These are phyloP conservation scores for Pterostichus niger DNA, from an alignment of 2,888 invertebrate genomes.

Conservation along the genomic window DNA sequence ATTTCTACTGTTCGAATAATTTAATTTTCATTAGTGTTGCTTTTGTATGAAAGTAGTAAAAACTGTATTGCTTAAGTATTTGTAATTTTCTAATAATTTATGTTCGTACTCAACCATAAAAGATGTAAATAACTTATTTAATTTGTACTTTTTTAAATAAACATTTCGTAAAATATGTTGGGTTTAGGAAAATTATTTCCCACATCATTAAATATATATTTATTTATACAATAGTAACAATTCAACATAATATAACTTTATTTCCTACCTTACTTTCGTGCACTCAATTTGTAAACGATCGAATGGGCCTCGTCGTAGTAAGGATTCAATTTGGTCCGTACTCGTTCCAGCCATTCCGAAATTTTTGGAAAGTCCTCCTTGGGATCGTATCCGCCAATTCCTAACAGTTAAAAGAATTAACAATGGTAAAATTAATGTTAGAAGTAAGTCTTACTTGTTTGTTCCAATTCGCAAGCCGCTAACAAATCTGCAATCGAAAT, in stretches of 20 bases:
- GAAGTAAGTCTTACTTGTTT: conserved; percentile 80
- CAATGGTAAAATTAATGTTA: conserved; percentile 58
- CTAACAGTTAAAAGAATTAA: conserved; percentile 74
- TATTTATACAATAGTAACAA: conserved; percentile 26
- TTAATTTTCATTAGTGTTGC: not conserved
- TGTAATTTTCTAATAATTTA: conserved; percentile 45
- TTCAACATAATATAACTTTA: conserved; percentile 11
- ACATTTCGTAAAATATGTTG: not conserved
- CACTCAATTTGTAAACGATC: conserved; percentile 71
- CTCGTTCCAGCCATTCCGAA: conserved; percentile 83
- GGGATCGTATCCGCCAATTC: conserved; percentile 84
- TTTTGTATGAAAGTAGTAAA: not conserved
- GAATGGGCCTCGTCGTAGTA: conserved; percentile 82
- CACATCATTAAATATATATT: not conserved
- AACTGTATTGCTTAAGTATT: conserved; percentile 22
- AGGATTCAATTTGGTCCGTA: conserved; percentile 81
- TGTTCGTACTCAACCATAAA: conserved; percentile 1
- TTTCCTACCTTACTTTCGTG: conserved; percentile 54
- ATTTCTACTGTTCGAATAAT: no score
- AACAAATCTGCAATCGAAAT: conserved; percentile 87
- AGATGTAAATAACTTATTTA: conserved; percentile 40
- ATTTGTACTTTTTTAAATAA: conserved; percentile 53
- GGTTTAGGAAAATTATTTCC: not conserved
- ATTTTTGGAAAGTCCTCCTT: conserved; percentile 81
- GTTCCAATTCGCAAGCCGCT: conserved; percentile 88